Evolutionary conservation across 2,888 invertebrate genomes (phyloP), one percentile per base, ranked within the genome.

Genomic region (Peribatodes rhomboidaria): DNA sequence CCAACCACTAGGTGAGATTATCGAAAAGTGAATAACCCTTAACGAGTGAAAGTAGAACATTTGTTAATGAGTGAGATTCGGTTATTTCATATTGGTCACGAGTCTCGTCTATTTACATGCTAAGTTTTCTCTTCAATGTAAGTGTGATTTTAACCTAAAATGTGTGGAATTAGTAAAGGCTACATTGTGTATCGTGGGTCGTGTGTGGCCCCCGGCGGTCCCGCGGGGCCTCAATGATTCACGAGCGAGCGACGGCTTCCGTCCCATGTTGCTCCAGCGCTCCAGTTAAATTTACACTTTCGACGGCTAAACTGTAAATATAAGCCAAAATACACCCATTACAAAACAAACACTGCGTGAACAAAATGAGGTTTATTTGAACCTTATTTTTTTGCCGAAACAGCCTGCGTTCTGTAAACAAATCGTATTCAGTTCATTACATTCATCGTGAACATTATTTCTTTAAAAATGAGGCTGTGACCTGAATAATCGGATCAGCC

Each of bases 381-480:
- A 22, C 22, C 7, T 8, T 22, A n/a, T n/a, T 22, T 46, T 46
- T 46, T 10, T 20, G 13, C 13, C 13, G 22, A 22, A 46, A 22
- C 44, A 20, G 11, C 7, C 22, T 11, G 16, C 7, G 20, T 42
- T 22, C 10, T 46, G 42, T 18, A 31, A 33, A 18, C 31, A 42
- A 31, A 31, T 54, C 42, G 33, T 18, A 18, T 55, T 42, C 33
- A 31, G 42, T 55, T 55, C 18, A 42, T 55, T 44, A 33, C 42
- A 13, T 33, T 42, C 18, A 42, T 55, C 2, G 18, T 16, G 16
- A 41, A 16, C 41, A 41, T n/a, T 8, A 9, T 42, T 42, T 41
- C 16, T 4, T 18, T 16, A 18, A 41, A 41, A 41, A 41, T 16
- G 41, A 41, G 41, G 14, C 13, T 14, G 18, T 41, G 41, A 16